phyloP scores from a whole-genome alignment of 2,888 invertebrate genomes.

The Sphecodes monilicornis region DNA sequence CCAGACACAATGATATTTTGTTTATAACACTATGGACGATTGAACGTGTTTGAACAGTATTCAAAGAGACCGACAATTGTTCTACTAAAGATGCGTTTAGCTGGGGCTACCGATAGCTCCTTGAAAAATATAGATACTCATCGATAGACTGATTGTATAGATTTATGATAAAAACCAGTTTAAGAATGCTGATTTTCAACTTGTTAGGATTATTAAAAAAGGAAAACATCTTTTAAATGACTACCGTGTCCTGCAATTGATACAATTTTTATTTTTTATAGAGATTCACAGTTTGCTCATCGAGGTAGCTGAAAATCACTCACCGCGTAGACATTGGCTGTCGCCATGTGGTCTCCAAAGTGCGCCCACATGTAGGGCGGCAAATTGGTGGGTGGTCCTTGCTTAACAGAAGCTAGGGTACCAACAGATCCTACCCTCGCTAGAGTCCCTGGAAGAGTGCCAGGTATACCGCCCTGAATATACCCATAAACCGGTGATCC shows the following conservation, averaged over 20 bases:
- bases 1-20: too few species aligned
- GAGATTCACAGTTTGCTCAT: too few species aligned
- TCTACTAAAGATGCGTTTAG: too few species aligned
- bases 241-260: neutral
- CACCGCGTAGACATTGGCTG: slow-evolving; percentile 94
- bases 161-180: too few species aligned
- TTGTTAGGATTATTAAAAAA: neutral
- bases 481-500: slow-evolving; percentile 95
- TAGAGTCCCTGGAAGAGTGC: slow-evolving; percentile 80
- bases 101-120: too few species aligned
- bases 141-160: too few species aligned
- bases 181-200: neutral
- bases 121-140: too few species aligned
- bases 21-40: too few species aligned
- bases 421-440: slow-evolving; percentile 83
- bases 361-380: slow-evolving; percentile 95
- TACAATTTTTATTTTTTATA: neutral
- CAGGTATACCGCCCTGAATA: slow-evolving; percentile 87
- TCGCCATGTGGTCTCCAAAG: slow-evolving; percentile 93
- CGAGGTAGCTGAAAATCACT: slow-evolving; percentile 77
- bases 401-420: slow-evolving; percentile 82
- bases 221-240: too few species aligned
- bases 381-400: slow-evolving; percentile 81
- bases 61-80: too few species aligned
- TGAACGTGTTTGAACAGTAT: too few species aligned